These are phyloP conservation scores for Caranx ignobilis DNA, from an alignment of 2,113 vertebrate species.

Conservation along the genomic window DNA sequence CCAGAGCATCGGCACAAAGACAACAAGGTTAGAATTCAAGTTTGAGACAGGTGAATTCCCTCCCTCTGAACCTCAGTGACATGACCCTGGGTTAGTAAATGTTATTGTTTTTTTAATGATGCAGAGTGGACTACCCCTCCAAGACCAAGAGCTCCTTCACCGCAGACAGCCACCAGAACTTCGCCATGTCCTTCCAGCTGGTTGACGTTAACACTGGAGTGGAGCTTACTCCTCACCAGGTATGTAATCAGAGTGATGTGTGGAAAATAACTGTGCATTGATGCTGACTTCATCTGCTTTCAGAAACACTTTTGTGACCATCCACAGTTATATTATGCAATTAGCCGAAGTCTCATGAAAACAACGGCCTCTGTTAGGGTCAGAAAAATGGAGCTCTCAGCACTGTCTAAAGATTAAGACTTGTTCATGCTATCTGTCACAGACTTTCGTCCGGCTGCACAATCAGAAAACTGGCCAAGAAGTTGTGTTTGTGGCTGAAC, in stretches of 20 bases:
- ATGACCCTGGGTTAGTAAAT: background rate
- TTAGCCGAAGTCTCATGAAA: background rate
- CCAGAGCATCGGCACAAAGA: slow-evolving; percentile 98
- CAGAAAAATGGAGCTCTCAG: background rate
- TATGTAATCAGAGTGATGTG: slow-evolving; percentile 52
- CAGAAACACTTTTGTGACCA: background rate
- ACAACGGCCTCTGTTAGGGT: background rate
- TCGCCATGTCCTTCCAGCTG: slow-evolving; percentile 96
- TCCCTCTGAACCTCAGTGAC: background rate
- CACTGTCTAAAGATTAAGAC: background rate
- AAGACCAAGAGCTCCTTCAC: slow-evolving; percentile 93
- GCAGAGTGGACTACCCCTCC: slow-evolving; percentile 92
- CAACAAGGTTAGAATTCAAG: slow-evolving; percentile 85
- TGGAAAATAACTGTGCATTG: background rate
- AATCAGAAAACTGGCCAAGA: slow-evolving; percentile 98
- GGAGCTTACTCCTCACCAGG: slow-evolving; percentile 97
- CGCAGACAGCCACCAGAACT: slow-evolving; percentile 98
- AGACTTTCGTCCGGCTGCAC: slow-evolving; percentile 97
- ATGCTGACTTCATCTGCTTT: slow-evolving; percentile 2
- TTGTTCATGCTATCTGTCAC: background rate
- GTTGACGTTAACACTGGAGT: slow-evolving; percentile 93
- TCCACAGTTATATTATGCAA: background rate
- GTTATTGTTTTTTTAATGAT: slow-evolving; percentile 53
- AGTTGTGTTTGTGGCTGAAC: slow-evolving; percentile 98
- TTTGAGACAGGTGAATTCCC: background rate